Evolutionary conservation across 2,888 invertebrate species (phyloP).

Genomic region (Carpatolechia fugitivella): DNA sequence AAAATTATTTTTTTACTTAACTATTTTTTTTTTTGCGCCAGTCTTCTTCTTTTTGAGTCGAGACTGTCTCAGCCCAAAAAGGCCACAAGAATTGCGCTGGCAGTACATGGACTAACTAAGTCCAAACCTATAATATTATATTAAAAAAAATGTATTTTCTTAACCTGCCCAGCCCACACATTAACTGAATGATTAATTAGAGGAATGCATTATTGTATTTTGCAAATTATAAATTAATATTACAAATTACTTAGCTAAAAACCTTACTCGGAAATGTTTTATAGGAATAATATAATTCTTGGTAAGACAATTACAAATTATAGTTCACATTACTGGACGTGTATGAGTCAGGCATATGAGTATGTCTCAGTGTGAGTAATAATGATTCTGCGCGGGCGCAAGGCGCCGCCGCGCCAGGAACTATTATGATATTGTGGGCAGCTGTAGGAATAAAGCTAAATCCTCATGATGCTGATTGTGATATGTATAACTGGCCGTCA

Average conservation of each 20-base stretch:
- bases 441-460: neutral
- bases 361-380: constrained; percentile 40
- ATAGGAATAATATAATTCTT: constrained; percentile 49
- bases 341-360: constrained; percentile 54
- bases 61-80: neutral
- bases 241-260: constrained; percentile 28
- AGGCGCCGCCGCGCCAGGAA: constrained; percentile 27
- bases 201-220: constrained; percentile 1
- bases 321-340: constrained; percentile 40
- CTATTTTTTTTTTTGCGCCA: neutral
- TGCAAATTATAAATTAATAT: constrained; percentile 13
- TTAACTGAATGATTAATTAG: constrained; percentile 12
- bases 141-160: too few relatives aligned
- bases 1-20: too few relatives aligned
- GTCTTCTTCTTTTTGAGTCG: too few relatives aligned
- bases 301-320: constrained; percentile 63
- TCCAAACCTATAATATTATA: neutral
- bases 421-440: constrained; percentile 7
- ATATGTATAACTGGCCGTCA: too few relatives aligned
- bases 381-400: constrained; percentile 34
- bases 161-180: neutral
- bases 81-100: too few relatives aligned
- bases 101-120: too few relatives aligned
- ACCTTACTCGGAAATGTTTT: constrained; percentile 31
- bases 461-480: neutral